Conservation (phyloP, 2,888 invertebrate genomes). For the Nebria salina region DNA sequence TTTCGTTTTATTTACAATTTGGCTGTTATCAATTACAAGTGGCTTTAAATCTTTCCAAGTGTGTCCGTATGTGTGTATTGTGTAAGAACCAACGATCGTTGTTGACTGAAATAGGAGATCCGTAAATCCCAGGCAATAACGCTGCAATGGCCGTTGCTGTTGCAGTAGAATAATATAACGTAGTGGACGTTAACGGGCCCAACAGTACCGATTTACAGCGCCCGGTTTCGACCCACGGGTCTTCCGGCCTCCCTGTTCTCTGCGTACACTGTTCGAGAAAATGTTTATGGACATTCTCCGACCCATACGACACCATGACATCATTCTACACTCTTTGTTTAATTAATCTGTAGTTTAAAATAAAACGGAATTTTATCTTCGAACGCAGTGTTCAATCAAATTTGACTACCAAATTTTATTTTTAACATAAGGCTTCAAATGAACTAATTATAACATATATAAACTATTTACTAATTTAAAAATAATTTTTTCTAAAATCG, state of each 20-base stretch:
- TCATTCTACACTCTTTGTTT: neutral
- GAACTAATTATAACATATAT: too few species aligned
- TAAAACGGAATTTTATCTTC: neutral
- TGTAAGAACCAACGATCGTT: neutral
- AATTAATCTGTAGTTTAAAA: neutral
- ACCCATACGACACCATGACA: neutral
- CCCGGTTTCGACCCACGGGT: slow-evolving; percentile 45
- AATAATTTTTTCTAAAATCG: too few species aligned
- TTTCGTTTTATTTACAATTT: slow-evolving; percentile 19
- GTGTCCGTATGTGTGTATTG: slow-evolving; percentile 3
- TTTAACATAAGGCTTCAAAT: too few species aligned
- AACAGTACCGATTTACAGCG: slow-evolving; percentile 53
- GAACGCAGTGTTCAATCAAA: neutral
- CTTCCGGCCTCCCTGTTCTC: slow-evolving; percentile 18
- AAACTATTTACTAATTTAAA: too few species aligned
- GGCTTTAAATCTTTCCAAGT: slow-evolving; percentile 15
- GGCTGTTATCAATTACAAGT: slow-evolving; percentile 17
- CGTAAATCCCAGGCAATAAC: slow-evolving; percentile 12
- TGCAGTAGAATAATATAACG: slow-evolving; percentile 9
- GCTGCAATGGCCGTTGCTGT: slow-evolving; percentile 15
- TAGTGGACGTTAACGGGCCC: slow-evolving; percentile 18
- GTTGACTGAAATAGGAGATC: slow-evolving; percentile 21
- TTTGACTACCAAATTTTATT: neutral
- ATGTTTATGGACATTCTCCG: slow-evolving; percentile 12
- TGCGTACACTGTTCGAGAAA: neutral